Evolutionary conservation across 37 sponge, comb jelly and placozoan genomes (phyloP).

Genomic region (Mnemiopsis leidyi): DNA sequence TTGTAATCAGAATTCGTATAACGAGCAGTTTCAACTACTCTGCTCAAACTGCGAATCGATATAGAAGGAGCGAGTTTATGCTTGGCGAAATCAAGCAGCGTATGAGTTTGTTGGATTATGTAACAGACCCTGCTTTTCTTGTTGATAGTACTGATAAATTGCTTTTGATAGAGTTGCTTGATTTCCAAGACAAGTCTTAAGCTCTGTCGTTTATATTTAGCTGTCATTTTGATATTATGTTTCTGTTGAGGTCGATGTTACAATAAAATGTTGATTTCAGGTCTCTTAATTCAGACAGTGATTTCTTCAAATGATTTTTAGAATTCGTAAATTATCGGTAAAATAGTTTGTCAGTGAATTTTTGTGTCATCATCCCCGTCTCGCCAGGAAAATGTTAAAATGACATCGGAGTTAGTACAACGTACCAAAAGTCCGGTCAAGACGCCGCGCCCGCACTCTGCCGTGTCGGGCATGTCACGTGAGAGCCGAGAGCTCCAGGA

Average conservation of each 20-base stretch:
- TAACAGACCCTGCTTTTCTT: not conserved
- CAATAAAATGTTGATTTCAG: too few relatives aligned
- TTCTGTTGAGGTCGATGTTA: too few relatives aligned
- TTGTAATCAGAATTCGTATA: not conserved
- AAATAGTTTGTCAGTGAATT: too few relatives aligned
- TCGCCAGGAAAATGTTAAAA: not conserved
- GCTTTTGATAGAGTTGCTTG: not conserved
- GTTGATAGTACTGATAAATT: not conserved
- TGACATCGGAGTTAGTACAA: not conserved
- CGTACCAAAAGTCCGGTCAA: not conserved
- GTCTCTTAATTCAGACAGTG: too few relatives aligned
- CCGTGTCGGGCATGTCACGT: not conserved
- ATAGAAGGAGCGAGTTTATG: not conserved
- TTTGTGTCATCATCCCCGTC: not conserved
- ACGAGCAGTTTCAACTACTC: not conserved
- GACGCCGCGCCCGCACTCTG: not conserved
- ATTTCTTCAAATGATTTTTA: too few relatives aligned
- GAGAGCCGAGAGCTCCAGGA: constrained; percentile 19
- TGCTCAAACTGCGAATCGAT: not conserved
- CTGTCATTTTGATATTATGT: too few relatives aligned
- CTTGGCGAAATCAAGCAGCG: not conserved
- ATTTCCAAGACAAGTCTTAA: too few relatives aligned
- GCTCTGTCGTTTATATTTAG: too few relatives aligned
- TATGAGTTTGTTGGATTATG: not conserved
- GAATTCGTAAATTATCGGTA: not conserved